Evolutionary conservation across 2,797 vertebrate species (phyloP).

Genomic region (Peromyscus nudipes): DNA sequence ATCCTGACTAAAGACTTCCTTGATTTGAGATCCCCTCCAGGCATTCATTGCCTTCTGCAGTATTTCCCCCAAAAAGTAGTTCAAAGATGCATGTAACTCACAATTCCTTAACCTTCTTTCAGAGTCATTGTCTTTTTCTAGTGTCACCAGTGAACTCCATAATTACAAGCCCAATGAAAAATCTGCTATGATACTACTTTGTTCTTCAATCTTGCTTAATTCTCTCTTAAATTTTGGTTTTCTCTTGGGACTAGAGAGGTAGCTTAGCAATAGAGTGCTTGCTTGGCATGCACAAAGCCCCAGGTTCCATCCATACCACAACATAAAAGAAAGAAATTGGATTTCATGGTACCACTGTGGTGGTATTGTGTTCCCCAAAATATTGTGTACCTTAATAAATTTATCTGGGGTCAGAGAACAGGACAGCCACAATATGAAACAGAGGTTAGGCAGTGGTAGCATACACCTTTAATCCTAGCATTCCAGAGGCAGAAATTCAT

Average conservation of each 20-base stretch:
- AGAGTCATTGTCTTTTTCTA: neutral
- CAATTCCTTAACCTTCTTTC: neutral
- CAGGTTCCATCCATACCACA: neutral
- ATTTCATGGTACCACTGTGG: neutral
- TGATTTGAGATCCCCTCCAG: neutral
- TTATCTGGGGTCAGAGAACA: too few relatives aligned
- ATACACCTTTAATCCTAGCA: too few relatives aligned
- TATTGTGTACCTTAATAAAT: too few relatives aligned
- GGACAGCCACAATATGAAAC: too few relatives aligned
- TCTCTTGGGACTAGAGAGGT: neutral
- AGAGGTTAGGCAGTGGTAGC: too few relatives aligned
- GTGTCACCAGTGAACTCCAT: neutral
- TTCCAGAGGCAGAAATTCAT: too few relatives aligned
- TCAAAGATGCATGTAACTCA: neutral
- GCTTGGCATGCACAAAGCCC: neutral
- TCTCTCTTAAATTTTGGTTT: constrained; percentile 10
- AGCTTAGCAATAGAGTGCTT: neutral
- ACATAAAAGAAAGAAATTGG: neutral
- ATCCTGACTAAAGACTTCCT: neutral
- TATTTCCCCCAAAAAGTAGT: neutral
- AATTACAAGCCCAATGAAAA: neutral
- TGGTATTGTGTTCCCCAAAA: too few relatives aligned
- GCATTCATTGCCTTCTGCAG: neutral
- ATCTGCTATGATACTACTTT: neutral
- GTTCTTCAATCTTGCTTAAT: constrained; percentile 27